These are phyloP conservation scores for Myoxocephalus aenaeus DNA, from an alignment of 2,797 vertebrate genomes.

Conservation along the genomic window DNA sequence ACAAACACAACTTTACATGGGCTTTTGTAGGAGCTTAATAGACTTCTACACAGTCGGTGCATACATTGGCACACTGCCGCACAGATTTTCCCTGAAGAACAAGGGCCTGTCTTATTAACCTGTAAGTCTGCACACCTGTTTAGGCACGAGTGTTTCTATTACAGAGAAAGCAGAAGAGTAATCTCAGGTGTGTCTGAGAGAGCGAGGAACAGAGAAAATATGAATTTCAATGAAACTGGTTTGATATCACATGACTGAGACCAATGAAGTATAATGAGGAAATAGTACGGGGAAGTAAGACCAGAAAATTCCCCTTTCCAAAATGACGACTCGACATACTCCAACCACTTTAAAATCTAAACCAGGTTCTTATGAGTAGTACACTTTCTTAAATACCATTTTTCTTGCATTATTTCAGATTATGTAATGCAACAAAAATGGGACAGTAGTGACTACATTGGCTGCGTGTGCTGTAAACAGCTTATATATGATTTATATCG, in stretches of 20 bases:
- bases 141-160: not conserved
- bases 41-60: not conserved
- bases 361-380: not conserved
- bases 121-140: slow-evolving; percentile 11
- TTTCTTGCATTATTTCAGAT: not conserved
- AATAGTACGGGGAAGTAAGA: slow-evolving; percentile 9
- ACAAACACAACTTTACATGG: not conserved
- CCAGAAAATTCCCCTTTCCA: not conserved
- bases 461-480: not conserved
- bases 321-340: not conserved
- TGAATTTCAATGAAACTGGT: slow-evolving; percentile 16
- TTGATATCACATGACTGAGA: slow-evolving; percentile 40
- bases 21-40: not conserved
- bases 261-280: not conserved
- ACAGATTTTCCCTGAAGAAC: not conserved
- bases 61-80: not conserved
- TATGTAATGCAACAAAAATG: not conserved
- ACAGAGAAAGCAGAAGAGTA: slow-evolving; percentile 1
- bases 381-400: not conserved
- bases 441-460: not conserved
- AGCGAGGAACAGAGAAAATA: not conserved
- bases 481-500: not conserved
- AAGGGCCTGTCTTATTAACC: accelerated
- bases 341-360: not conserved
- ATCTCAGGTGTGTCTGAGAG: too few relatives aligned